A percentile compares a stretch with the other conserved stretches of the same genome.
phyloP scores from a whole-genome alignment of 2,797 vertebrate species.

The Acestrorhynchus altus region DNA sequence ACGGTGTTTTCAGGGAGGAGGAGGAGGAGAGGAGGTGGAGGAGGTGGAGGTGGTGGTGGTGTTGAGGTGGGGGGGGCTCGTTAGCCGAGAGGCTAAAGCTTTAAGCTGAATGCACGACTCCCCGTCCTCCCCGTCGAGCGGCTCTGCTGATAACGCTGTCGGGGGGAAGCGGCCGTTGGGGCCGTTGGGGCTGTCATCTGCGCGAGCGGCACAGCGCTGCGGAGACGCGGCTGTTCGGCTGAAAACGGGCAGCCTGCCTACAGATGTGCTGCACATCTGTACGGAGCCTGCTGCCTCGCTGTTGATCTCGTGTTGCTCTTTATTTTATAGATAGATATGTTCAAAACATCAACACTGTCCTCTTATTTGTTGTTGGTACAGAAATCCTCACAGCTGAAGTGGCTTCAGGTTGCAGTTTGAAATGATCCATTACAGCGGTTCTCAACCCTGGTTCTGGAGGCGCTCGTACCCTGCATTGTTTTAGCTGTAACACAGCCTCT shows the following conservation, averaged over 20 bases:
- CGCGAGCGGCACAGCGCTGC: constrained; percentile 8
- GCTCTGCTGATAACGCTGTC: background rate
- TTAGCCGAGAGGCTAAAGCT: constrained; percentile 12
- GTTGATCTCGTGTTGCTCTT: background rate
- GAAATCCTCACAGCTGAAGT: background rate
- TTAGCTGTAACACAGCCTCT: no score
- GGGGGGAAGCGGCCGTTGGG: background rate
- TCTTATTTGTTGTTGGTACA: background rate
- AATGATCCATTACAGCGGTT: no score
- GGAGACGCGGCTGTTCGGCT: constrained; percentile 17
- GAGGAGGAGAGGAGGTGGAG: background rate
- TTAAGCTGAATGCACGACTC: constrained; percentile 1
- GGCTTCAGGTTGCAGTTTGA: background rate
- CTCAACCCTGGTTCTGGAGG: no score
- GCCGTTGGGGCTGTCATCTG: background rate
- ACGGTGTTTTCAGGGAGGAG: constrained; percentile 20
- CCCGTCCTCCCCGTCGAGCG: constrained; percentile 7
- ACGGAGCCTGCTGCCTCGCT: constrained; percentile 10
- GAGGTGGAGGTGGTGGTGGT: background rate
- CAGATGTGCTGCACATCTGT: constrained; percentile 59
- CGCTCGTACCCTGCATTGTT: no score
- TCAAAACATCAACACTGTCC: background rate
- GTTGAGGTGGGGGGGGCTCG: background rate
- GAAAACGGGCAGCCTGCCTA: constrained; percentile 34
- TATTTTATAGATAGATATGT: background rate